Base-by-base conservation (phyloP, 2,888 invertebrate species). In the Luffia ferchaultella region DNA sequence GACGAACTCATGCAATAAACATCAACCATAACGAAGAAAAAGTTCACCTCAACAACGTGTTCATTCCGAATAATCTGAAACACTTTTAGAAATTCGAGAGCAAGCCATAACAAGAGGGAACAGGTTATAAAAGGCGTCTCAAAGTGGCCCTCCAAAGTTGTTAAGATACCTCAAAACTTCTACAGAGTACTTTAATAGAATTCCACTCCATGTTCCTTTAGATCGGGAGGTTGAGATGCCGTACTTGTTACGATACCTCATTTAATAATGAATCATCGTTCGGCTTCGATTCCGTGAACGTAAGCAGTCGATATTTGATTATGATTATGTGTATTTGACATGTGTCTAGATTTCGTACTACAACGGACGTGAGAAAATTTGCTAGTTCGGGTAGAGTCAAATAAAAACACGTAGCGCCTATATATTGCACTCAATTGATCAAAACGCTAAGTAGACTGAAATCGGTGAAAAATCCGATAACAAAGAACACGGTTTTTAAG, bases 181-280 rank as follows among this genome's bases (percentile, higher is more conserved):
- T 58, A 53, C 53, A 60, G 61, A 60, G 58, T 60, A 67, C 63
- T 71, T 72, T 69, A 70, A 74, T 72, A 69, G 67, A 73, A 73
- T 70, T 70, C 64, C 67, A 60, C 56, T 57, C 53, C 55, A 46
- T 60, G 64, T 60, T 61, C 54, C 53, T 56, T 50, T 59, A 58
- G 56, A 54, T 55, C 54, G 53, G 50, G 46, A 57, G 61, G 30
- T 30, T 30, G 12, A 30, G 30, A 7, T 12, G 30, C 30, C 30
- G 12, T 30, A 30, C 30, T 30, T 30, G 12, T 30, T 30, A 30
- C 30, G 30, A 30, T 30, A 30, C 30, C 30, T 30, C 5, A 12
- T 7, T 30, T 30, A 7, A 30, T 3, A 30, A 30, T 30, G 30
- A 3, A 7, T 30, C 12, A 30, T 30, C 30, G 3, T 30, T 7